Conservation (phyloP, 35 echinoderm and acorn worm species). For the Anneissia japonica region DNA sequence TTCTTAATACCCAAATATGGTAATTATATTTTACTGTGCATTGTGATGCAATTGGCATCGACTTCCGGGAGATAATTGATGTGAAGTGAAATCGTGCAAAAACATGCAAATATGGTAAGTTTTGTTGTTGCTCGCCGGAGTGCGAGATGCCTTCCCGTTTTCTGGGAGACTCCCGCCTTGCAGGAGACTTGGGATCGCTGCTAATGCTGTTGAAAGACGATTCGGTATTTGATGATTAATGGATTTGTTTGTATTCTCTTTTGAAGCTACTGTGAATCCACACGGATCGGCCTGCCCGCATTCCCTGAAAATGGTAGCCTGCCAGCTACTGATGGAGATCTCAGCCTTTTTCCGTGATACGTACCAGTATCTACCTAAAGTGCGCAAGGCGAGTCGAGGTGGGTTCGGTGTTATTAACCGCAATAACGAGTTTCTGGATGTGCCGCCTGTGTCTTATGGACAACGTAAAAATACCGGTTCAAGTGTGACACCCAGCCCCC, state of each 20-base stretch:
- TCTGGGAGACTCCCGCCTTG: too few species aligned
- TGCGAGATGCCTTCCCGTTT: too few species aligned
- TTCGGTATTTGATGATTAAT: too few species aligned
- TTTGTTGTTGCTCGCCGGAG: too few species aligned
- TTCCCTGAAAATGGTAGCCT: conserved; percentile 86
- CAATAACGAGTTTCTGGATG: conserved; percentile 69
- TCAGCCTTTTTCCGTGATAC: conserved; percentile 89
- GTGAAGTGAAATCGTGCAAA: too few species aligned
- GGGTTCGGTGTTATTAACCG: conserved; percentile 36
- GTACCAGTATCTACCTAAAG: conserved; percentile 84
- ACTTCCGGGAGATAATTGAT: too few species aligned
- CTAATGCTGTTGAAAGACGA: too few species aligned
- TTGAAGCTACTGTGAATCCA: conserved; percentile 75
- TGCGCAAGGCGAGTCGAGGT: conserved; percentile 60
- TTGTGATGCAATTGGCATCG: too few species aligned
- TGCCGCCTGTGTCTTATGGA: conserved; percentile 55
- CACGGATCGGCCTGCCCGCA: conserved; percentile 71
- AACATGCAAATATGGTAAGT: too few species aligned
- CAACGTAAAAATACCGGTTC: conserved; percentile 80
- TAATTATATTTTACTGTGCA: too few species aligned
- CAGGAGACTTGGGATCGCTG: too few species aligned
- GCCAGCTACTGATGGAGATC: conserved; percentile 86
- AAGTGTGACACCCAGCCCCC: conserved; percentile 85
- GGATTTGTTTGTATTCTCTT: background rate
- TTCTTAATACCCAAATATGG: too few species aligned